These are phyloP conservation scores for Adineta ricciae DNA, from an alignment of 2,888 invertebrate species.

Conservation along the genomic window DNA sequence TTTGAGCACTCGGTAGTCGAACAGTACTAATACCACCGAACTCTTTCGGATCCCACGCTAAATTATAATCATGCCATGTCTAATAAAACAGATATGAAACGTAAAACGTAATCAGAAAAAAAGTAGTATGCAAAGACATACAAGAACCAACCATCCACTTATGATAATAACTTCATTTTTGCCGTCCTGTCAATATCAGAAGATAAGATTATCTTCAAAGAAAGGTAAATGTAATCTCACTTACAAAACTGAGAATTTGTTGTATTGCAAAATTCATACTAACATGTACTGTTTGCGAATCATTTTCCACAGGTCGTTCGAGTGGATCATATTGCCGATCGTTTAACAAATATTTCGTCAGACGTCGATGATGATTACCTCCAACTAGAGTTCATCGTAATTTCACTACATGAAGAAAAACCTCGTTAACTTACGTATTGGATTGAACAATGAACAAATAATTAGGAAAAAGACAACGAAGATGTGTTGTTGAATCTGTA, in stretches of 20 bases:
- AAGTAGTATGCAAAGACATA: neutral
- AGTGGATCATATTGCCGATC: constrained; percentile 7
- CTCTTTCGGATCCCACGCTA: constrained; percentile 29
- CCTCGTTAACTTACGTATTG: too few relatives aligned
- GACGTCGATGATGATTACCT: constrained; percentile 25
- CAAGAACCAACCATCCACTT: constrained; percentile 29
- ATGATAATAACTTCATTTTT: constrained; percentile 30
- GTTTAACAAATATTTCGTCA: constrained; percentile 25
- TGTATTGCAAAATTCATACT: constrained; percentile 28
- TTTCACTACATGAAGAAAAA: neutral
- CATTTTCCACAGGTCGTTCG: constrained; percentile 30
- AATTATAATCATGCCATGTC: constrained; percentile 30
- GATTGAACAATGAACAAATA: too few relatives aligned
- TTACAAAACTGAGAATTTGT: constrained; percentile 30
- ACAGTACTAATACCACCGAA: constrained; percentile 26
- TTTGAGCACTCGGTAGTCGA: constrained; percentile 20
- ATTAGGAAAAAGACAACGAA: too few relatives aligned
- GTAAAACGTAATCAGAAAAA: neutral
- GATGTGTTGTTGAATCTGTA: too few relatives aligned
- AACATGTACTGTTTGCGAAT: constrained; percentile 23
- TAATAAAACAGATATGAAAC: neutral
- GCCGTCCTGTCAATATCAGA: constrained; percentile 25
- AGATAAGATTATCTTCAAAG: neutral
- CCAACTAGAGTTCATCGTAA: neutral
- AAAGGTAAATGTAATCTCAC: neutral